Evolutionary conservation across 1,140 invertebrate genomes (phyloP), one percentile per base, ranked within the genome.

Genomic region (Cydia fagiglandana): DNA sequence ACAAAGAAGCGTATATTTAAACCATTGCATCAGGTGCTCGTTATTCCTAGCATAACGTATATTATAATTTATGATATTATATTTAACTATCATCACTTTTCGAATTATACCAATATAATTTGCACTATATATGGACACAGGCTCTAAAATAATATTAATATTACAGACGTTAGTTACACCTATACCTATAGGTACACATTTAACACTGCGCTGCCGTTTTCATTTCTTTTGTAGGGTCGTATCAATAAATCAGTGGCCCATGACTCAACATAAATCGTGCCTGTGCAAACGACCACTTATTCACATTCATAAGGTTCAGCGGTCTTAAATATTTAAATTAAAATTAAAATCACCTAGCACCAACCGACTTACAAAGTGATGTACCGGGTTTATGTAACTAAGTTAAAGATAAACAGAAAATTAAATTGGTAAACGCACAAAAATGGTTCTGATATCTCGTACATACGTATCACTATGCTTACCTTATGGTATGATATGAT

Each of bases 1-100:
- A 70, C 66, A 70, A 70, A 70, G 66, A 70, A 70, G 66, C 66
- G 66, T 70, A 70, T 24, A 70, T 70, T 70, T 70, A 38, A 70
- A 70, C 20, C 56, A 70, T 38, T 70, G 66, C 66, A 70, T 38
- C 30, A 17, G 34, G 30, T 70, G 66, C 66, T 38, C 34, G 17
- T 41, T 70, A 70, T 38, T 45, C 9, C 30, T 70, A 70, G 34
- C 34, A 24, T 70, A 70, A 70, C 34, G 34, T 41, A 28, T 9
- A 15, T 12, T 68, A 70, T 38, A 9, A 38, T 70, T n/a, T 17
- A 41, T n/a, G 56, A 24, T 61, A 61, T 61, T 9, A 61, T 12
- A 61, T 24, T 9, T 24, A 61, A n/a, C n/a, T n/a, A 61, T 61
- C 15, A 24, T 61, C 9, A 61, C 20, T 61, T 61, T 61, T 61